These are phyloP conservation scores for Athrips mouffetella DNA, from an alignment of 2,888 invertebrate species.

Conservation along the genomic window DNA sequence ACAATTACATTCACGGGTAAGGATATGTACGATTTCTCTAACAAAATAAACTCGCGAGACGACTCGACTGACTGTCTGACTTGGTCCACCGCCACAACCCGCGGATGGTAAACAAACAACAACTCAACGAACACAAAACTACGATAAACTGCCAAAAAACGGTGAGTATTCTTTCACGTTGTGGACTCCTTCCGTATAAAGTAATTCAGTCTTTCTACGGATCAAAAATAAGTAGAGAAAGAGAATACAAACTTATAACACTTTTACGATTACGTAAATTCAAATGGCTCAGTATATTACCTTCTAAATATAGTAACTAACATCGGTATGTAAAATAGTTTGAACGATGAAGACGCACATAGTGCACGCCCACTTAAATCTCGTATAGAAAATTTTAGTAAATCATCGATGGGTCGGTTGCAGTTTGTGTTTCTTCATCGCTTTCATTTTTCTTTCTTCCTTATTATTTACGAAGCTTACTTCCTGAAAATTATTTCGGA, in stretches of 20 bases:
- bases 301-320: slow-evolving; percentile 66
- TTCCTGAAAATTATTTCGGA: slow-evolving; percentile 18
- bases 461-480: slow-evolving; percentile 48
- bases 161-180: slow-evolving; percentile 69
- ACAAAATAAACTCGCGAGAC: slow-evolving; percentile 49
- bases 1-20: slow-evolving; percentile 61
- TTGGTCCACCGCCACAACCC: slow-evolving; percentile 68
- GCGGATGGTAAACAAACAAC: slow-evolving; percentile 47
- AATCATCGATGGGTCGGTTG: slow-evolving; percentile 16
- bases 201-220: slow-evolving; percentile 72
- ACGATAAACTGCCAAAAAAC: slow-evolving; percentile 58
- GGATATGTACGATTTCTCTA: slow-evolving; percentile 74
- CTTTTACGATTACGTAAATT: slow-evolving; percentile 57
- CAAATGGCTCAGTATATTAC: slow-evolving; percentile 62
- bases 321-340: slow-evolving; percentile 76
- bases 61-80: slow-evolving; percentile 49
- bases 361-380: slow-evolving; percentile 33
- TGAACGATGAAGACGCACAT: slow-evolving; percentile 52
- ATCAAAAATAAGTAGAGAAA: slow-evolving; percentile 59
- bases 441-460: slow-evolving; percentile 32
- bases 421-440: slow-evolving; percentile 50
- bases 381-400: slow-evolving; percentile 1
- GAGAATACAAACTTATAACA: slow-evolving; percentile 46
- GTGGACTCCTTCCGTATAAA: slow-evolving; percentile 51
- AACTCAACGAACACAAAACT: slow-evolving; percentile 51